Evolutionary conservation across 2,113 vertebrate genomes (phyloP), one percentile per base, ranked within the genome.

Genomic region (Pterocles orientalis): DNA sequence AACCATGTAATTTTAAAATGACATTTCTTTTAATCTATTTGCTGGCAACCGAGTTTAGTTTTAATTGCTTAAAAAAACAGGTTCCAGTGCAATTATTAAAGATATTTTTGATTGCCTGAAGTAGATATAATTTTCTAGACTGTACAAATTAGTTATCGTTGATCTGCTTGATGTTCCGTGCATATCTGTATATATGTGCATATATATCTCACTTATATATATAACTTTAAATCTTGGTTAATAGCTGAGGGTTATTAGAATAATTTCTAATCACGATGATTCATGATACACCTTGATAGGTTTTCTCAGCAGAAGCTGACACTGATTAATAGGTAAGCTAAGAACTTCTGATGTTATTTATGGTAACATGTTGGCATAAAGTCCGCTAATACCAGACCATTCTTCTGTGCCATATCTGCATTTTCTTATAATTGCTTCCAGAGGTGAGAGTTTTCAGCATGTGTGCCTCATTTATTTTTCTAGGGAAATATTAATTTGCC

Each of bases 41-140:
- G 70, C 94, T 97, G 93, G 82, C 73, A 97, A 95, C 95, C 97
- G 94, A 89, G 56, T 96, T 97, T 79, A 88, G 56, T 96, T 97
- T 79, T 98, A 98, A 98, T 98, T 98, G 94, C 98, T 98, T 81
- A 87, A 97, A 97, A 41, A 39, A 97, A 94, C 92, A 96, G 94
- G 85, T 97, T 98, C 92, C 90, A 98, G 93, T 86, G 94, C 56
- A 97, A 92, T 97, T 98, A 98, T 98, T 98, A 97, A 96, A 96
- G 78, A 95, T 97, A 97, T 93, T 47, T 78, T 95, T 98, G 93
- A 97, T 98, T 97, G 97, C 97, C 90, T 90, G 94, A 96, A 94
- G 94, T 97, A 95, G 68, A 91, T 90, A 95, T 97, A 97, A 98
- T 96, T 97, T 96, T 57, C 82, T 94, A 97, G 95, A 94, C 87